These are phyloP conservation scores for Romanogobio albipinnatus DNA, from an alignment of 2,113 vertebrate genomes.

Conservation along the genomic window DNA sequence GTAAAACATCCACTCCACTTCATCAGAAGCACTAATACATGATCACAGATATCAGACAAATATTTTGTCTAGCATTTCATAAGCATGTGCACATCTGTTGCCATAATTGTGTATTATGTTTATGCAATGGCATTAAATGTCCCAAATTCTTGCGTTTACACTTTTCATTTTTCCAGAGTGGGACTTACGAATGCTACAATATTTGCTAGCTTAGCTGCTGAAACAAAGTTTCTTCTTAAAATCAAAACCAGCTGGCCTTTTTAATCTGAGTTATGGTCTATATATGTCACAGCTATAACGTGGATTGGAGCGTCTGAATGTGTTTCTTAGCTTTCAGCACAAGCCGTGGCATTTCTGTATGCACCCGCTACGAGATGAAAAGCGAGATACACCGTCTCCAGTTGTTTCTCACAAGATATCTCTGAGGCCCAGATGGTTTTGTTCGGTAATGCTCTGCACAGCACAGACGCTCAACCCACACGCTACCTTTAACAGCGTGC, in stretches of 20 bases:
- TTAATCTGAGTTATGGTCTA: neutral
- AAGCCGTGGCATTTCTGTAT: slow-evolving; percentile 20
- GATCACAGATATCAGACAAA: neutral
- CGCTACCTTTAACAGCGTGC: slow-evolving; percentile 27
- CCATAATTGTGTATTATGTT: slow-evolving; percentile 31
- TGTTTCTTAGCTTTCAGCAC: slow-evolving; percentile 3
- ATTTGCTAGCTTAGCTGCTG: slow-evolving; percentile 3
- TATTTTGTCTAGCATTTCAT: neutral
- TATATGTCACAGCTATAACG: neutral
- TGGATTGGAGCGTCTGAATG: slow-evolving; percentile 25
- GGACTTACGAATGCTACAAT: neutral
- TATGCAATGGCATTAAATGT: slow-evolving; percentile 13
- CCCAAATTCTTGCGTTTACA: neutral
- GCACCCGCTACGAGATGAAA: slow-evolving; percentile 37
- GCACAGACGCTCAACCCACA: slow-evolving; percentile 32
- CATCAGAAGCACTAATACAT: slow-evolving; percentile 15
- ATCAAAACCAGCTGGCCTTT: slow-evolving; percentile 6
- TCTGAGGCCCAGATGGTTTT: slow-evolving; percentile 42
- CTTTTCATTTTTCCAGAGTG: neutral
- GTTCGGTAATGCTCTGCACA: slow-evolving; percentile 29
- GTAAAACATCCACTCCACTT: slow-evolving; percentile 26
- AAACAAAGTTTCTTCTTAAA: slow-evolving; percentile 27
- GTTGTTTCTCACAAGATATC: slow-evolving; percentile 40
- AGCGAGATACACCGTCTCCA: slow-evolving; percentile 30
- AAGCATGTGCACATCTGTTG: slow-evolving; percentile 19